Conservation (phyloP, 2,888 invertebrate species). For the Apoderus coryli region DNA sequence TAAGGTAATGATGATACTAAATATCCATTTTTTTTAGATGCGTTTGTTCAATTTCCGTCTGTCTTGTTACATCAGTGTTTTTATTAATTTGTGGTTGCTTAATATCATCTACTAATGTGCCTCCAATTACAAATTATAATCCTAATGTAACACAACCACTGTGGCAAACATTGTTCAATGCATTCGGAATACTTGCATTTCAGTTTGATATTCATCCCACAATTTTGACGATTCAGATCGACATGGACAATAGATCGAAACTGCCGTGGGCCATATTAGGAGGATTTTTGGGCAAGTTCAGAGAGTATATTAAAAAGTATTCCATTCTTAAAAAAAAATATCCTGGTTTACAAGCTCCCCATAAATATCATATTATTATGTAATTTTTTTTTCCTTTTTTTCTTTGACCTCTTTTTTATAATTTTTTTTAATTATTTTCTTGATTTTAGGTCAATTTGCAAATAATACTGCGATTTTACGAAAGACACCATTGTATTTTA, state of each 20-base stretch:
- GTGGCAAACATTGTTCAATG: conserved; percentile 40
- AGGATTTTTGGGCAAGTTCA: conserved; percentile 50
- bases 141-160: conserved; percentile 15
- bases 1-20: too few species aligned
- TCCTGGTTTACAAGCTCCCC: neutral
- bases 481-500: too few species aligned
- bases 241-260: conserved; percentile 67
- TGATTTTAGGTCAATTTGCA: too few species aligned
- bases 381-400: too few species aligned
- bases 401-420: too few species aligned
- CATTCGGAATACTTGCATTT: conserved; percentile 53
- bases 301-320: conserved; percentile 1
- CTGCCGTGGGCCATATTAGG: conserved; percentile 56
- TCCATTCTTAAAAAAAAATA: conserved; percentile 4
- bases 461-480: too few species aligned
- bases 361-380: neutral
- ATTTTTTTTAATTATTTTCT: too few species aligned
- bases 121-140: conserved; percentile 17
- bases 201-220: conserved; percentile 74
- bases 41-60: conserved; percentile 48
- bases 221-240: conserved; percentile 79
- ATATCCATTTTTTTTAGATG: conserved; percentile 40
- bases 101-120: conserved; percentile 26
- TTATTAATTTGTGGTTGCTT: conserved; percentile 52
- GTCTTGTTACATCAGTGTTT: conserved; percentile 49